Evolutionary conservation across 2,888 invertebrate genomes (phyloP).

Genomic region (Ctena decussata): DNA sequence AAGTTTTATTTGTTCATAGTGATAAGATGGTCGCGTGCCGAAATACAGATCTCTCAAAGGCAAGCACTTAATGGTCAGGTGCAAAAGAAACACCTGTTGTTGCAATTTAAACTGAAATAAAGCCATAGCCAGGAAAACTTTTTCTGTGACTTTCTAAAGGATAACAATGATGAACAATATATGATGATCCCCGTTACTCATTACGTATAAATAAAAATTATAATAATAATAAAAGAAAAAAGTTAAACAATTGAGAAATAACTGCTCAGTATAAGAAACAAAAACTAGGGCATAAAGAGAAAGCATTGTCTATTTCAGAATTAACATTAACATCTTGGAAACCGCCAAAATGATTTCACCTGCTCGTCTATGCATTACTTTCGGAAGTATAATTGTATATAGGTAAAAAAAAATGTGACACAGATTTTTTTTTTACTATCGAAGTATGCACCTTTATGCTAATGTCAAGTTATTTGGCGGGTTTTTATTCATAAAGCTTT

Average conservation of each 20-base stretch:
- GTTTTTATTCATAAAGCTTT: background rate
- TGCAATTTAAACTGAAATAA: too few relatives aligned
- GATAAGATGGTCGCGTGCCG: background rate
- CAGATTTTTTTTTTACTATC: background rate
- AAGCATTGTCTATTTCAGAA: background rate
- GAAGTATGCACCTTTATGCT: slow-evolving; percentile 9
- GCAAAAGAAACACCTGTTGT: slow-evolving; percentile 53
- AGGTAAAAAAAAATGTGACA: slow-evolving; percentile 8
- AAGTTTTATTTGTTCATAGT: background rate
- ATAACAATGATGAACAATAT: too few relatives aligned
- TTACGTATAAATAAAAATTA: too few relatives aligned
- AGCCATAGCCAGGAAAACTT: too few relatives aligned
- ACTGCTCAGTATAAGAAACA: too few relatives aligned
- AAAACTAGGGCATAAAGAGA: too few relatives aligned
- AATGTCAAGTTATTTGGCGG: background rate
- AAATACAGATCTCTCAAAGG: background rate
- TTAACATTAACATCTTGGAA: background rate
- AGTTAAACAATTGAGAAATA: too few relatives aligned
- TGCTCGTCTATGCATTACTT: too few relatives aligned
- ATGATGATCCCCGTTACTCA: too few relatives aligned
- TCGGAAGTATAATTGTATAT: too few relatives aligned
- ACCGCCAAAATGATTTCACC: slow-evolving; percentile 2
- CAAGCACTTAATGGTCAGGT: slow-evolving; percentile 52
- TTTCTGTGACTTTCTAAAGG: too few relatives aligned
- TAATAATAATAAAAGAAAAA: too few relatives aligned